Evolutionary conservation across 2,888 invertebrate species (phyloP).

Genomic region (Sphecodes monilicornis): DNA sequence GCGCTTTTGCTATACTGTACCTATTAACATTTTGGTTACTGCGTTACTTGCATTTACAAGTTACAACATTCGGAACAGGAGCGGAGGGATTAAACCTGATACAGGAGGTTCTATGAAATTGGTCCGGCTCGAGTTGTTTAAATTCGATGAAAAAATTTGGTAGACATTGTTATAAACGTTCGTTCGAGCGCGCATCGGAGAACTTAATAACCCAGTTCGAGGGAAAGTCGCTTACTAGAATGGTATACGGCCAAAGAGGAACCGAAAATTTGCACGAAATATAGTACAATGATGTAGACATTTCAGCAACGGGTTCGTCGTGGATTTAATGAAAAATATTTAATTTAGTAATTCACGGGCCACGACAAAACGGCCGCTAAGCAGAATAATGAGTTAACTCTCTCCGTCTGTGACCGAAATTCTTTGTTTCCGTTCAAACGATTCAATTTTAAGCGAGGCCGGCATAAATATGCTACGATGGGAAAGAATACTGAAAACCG

Average conservation of each 20-base stretch:
- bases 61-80: not conserved
- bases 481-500: conserved; percentile 12
- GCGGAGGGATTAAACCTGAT: not conserved
- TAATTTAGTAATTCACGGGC: conserved; percentile 14
- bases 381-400: conserved; percentile 21
- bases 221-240: not conserved
- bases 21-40: conserved; percentile 14
- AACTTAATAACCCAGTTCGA: not conserved
- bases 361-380: conserved; percentile 6
- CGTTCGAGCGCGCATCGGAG: not conserved
- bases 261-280: not conserved
- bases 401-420: conserved; percentile 30
- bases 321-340: conserved; percentile 37
- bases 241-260: not conserved
- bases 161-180: not conserved
- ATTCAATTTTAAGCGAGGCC: conserved; percentile 31
- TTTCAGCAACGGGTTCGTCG: not conserved
- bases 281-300: not conserved
- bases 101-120: not conserved
- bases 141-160: not conserved
- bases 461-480: not conserved
- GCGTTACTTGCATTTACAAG: conserved; percentile 10
- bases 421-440: conserved; percentile 27
- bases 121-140: not conserved
- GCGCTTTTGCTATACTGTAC: conserved; percentile 19